phyloP scores from a whole-genome alignment of 2,888 invertebrate genomes.

The Tetranychus piercei region DNA sequence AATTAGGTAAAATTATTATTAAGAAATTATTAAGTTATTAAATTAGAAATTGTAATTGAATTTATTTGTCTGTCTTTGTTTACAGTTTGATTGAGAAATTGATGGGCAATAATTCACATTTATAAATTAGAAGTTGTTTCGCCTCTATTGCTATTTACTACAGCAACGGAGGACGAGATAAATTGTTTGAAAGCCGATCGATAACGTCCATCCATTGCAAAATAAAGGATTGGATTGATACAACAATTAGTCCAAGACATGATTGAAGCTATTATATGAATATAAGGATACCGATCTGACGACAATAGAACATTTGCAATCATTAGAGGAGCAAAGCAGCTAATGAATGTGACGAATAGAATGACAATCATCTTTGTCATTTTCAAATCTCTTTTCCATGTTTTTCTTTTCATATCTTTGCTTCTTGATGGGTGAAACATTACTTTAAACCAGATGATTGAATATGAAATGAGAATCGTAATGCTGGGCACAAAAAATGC shows the following conservation, averaged over 20 bases:
- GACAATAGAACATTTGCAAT: constrained; percentile 62
- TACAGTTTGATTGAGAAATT: too few relatives aligned
- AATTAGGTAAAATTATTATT: too few relatives aligned
- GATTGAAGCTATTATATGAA: constrained; percentile 64
- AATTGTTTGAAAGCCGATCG: constrained; percentile 35
- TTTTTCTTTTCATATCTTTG: constrained; percentile 18
- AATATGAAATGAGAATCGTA: constrained; percentile 62
- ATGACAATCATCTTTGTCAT: constrained; percentile 67
- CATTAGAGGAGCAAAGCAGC: constrained; percentile 71
- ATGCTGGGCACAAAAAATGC: constrained; percentile 66
- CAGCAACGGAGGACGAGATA: constrained; percentile 25
- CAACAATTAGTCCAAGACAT: constrained; percentile 77
- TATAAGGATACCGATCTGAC: constrained; percentile 39
- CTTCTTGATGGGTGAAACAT: constrained; percentile 35
- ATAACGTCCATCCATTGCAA: constrained; percentile 68
- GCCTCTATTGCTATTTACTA: background rate
- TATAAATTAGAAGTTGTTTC: background rate
- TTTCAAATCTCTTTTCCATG: constrained; percentile 42
- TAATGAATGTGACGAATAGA: constrained; percentile 65
- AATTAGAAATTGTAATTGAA: too few relatives aligned
- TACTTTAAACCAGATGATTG: constrained; percentile 23
- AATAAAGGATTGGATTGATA: constrained; percentile 73
- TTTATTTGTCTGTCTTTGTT: too few relatives aligned
- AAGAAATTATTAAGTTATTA: too few relatives aligned
- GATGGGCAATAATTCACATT: background rate